These are phyloP conservation scores for Chiroxiphia lanceolata DNA, from an alignment of 2,797 vertebrate species.

Conservation along the genomic window DNA sequence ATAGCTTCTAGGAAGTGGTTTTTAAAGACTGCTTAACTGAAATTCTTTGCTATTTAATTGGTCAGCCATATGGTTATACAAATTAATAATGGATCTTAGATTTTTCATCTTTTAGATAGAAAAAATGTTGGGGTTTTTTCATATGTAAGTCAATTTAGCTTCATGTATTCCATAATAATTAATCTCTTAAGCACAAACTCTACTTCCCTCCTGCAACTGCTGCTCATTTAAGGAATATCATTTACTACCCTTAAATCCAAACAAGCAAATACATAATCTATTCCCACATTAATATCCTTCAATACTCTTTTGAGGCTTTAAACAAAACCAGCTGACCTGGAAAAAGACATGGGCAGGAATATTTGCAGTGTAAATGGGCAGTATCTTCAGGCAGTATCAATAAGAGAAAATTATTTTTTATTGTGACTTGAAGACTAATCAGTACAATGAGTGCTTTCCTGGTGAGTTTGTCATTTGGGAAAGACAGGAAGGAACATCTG, in stretches of 20 bases:
- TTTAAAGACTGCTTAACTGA: neutral
- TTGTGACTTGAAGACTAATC: slow-evolving; percentile 59
- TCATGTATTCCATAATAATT: neutral
- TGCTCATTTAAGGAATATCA: neutral
- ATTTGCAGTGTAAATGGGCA: neutral
- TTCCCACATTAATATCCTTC: neutral
- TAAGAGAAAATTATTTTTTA: slow-evolving; percentile 32
- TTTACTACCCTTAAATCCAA: neutral
- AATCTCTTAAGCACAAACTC: neutral
- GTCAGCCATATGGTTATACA: neutral
- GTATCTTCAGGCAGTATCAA: slow-evolving; percentile 1
- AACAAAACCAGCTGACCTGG: neutral
- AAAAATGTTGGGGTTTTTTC: neutral
- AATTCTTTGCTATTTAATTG: neutral
- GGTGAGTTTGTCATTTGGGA: neutral
- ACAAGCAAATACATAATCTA: neutral
- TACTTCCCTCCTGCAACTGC: neutral
- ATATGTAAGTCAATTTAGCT: neutral
- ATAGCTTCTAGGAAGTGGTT: neutral
- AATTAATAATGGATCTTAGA: neutral
- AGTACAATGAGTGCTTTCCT: slow-evolving; percentile 41
- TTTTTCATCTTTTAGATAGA: neutral
- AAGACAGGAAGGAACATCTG: slow-evolving; percentile 43
- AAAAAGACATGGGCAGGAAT: neutral
- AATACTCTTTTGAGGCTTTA: neutral